These are phyloP conservation scores for Augochlora pura DNA, from an alignment of 1,140 invertebrate species.

Conservation along the genomic window DNA sequence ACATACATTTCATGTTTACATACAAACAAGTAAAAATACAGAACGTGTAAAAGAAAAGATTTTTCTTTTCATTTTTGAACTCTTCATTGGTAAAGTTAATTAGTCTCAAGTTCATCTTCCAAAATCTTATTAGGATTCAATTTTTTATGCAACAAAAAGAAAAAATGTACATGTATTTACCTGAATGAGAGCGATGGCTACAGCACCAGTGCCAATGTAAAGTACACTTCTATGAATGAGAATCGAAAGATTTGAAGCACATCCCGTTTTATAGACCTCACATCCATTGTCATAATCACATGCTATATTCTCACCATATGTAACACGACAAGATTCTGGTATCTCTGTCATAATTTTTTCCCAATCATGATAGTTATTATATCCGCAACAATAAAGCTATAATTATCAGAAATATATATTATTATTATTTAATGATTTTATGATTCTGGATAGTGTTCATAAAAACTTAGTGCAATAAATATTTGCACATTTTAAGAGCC, in stretches of 20 bases:
- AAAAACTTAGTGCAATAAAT: background rate
- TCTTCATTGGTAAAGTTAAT: background rate
- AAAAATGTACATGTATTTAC: constrained; percentile 70
- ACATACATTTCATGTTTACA: background rate
- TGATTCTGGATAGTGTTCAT: background rate
- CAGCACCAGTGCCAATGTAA: constrained; percentile 88
- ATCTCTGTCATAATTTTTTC: constrained; percentile 62
- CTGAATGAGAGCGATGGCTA: constrained; percentile 90
- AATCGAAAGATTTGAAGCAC: constrained; percentile 83
- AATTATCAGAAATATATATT: constrained; percentile 35
- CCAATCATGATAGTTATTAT: constrained; percentile 85
- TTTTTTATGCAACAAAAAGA: too few relatives aligned
- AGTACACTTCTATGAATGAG: constrained; percentile 88
- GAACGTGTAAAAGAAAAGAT: background rate
- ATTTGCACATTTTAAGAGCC: too few relatives aligned
- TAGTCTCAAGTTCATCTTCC: background rate
- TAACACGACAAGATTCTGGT: constrained; percentile 82
- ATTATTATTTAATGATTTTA: too few relatives aligned
- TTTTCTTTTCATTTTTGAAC: constrained; percentile 16
- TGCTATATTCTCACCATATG: constrained; percentile 30
- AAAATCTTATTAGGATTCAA: background rate
- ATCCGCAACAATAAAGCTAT: constrained; percentile 89
- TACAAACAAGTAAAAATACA: background rate
- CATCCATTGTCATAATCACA: constrained; percentile 60
- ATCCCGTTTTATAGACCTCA: constrained; percentile 82